Evolutionary conservation across 2,113 vertebrate species (phyloP).

Genomic region (Pseudopipra pipra): DNA sequence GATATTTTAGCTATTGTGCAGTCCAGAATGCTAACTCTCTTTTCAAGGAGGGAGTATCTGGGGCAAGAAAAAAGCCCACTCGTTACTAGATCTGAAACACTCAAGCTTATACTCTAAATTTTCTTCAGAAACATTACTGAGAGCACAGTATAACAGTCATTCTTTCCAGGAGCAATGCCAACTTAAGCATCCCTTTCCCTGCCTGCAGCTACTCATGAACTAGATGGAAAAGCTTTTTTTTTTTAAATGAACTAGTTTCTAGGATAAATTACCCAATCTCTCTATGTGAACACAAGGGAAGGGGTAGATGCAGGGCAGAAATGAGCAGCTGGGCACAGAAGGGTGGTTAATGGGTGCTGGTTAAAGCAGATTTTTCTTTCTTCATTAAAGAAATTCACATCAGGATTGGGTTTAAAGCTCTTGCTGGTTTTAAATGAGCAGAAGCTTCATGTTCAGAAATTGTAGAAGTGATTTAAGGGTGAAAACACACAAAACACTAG

Average conservation of each 20-base stretch:
- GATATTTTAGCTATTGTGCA: background rate
- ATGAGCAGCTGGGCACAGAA: background rate
- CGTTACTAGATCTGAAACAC: background rate
- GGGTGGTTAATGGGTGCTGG: background rate
- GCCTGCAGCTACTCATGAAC: background rate
- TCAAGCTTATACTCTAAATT: background rate
- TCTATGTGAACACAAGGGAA: background rate
- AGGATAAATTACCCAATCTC: background rate
- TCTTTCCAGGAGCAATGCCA: conserved; percentile 29
- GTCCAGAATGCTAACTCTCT: background rate
- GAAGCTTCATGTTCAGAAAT: background rate
- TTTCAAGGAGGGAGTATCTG: background rate
- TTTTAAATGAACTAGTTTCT: background rate
- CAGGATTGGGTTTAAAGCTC: background rate
- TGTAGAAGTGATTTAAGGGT: background rate
- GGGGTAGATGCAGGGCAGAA: background rate
- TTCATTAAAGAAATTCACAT: background rate
- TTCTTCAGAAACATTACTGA: background rate
- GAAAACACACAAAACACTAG: background rate
- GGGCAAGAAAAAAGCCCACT: background rate
- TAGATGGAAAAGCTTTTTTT: background rate
- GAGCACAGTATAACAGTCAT: background rate
- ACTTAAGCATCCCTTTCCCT: background rate
- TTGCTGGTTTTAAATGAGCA: background rate
- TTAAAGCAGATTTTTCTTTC: background rate